Conservation (phyloP, 2,888 invertebrate genomes). For the Zygogramma bicolorata region DNA sequence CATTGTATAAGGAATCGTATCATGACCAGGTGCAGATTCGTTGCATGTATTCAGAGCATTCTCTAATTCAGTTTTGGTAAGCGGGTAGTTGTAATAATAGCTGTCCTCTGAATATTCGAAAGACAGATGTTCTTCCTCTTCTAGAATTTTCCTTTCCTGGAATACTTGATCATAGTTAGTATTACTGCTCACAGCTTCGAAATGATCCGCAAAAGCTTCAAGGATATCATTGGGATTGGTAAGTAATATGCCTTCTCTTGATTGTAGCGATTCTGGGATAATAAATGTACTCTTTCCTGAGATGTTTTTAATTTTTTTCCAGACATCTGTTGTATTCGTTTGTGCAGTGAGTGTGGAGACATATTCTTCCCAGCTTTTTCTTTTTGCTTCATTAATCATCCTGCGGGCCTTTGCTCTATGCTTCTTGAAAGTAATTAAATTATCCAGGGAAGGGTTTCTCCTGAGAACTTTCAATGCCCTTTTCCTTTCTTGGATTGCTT, state of each 20-base stretch:
- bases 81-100: constrained; percentile 3
- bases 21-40: constrained; percentile 15
- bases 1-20: constrained; percentile 19
- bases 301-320: constrained; percentile 17
- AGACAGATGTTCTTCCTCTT: background rate
- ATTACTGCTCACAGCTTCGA: background rate
- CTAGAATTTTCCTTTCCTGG: background rate
- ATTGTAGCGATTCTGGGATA: background rate
- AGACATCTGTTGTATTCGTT: background rate
- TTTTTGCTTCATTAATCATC: background rate
- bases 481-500: constrained; percentile 10
- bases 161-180: background rate
- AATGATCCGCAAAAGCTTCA: constrained; percentile 13
- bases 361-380: constrained; percentile 10
- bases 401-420: constrained; percentile 1
- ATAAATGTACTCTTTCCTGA: background rate
- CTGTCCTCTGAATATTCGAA: background rate
- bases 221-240: background rate
- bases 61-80: constrained; percentile 13
- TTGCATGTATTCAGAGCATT: background rate
- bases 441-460: background rate
- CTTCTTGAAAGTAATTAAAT: constrained; percentile 14
- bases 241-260: background rate
- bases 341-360: background rate
- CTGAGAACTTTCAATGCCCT: background rate